Percentiles rank a stretch among this genome's conserved stretches.
These are phyloP conservation scores for Nycticebus coucang DNA, from an alignment of 2,113 vertebrate genomes.

Conservation along the genomic window DNA sequence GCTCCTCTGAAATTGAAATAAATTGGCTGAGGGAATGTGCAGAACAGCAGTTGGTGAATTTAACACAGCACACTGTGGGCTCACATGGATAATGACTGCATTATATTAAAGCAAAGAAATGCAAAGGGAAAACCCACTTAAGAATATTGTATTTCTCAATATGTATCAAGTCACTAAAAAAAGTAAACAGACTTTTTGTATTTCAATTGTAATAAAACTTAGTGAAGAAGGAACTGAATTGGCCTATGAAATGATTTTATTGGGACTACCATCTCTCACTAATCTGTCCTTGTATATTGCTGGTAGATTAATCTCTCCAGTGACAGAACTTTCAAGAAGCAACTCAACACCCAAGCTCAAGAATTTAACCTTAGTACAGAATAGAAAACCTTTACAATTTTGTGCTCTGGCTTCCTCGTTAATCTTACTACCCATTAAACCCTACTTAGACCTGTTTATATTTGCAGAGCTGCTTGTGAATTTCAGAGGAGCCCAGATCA, in stretches of 20 bases:
- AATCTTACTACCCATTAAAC: neutral
- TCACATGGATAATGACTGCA: slow-evolving; percentile 50
- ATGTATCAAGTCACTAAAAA: slow-evolving; percentile 25
- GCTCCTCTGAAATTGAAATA: slow-evolving; percentile 76
- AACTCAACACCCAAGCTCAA: neutral
- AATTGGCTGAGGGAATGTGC: slow-evolving; percentile 75
- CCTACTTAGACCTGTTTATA: neutral
- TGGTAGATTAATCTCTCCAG: slow-evolving; percentile 40
- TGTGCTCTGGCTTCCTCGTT: neutral
- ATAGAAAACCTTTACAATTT: neutral
- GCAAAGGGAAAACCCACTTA: slow-evolving; percentile 53
- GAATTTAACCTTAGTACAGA: neutral
- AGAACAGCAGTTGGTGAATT: slow-evolving; percentile 71
- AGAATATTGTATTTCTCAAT: slow-evolving; percentile 39
- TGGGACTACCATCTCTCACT: neutral
- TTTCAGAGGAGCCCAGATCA: neutral
- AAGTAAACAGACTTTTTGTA: slow-evolving; percentile 54
- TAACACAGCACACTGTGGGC: slow-evolving; percentile 60
- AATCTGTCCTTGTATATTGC: slow-evolving; percentile 3
- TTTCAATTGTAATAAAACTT: slow-evolving; percentile 58
- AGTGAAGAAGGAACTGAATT: slow-evolving; percentile 58
- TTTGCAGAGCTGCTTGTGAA: neutral
- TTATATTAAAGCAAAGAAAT: slow-evolving; percentile 63
- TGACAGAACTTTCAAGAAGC: neutral
- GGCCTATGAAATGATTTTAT: slow-evolving; percentile 62